Percentiles rank a stretch among this genome's conserved stretches.
These are phyloP conservation scores for Oegoconia quadripuncta DNA, from an alignment of 2,888 invertebrate genomes.

Conservation along the genomic window DNA sequence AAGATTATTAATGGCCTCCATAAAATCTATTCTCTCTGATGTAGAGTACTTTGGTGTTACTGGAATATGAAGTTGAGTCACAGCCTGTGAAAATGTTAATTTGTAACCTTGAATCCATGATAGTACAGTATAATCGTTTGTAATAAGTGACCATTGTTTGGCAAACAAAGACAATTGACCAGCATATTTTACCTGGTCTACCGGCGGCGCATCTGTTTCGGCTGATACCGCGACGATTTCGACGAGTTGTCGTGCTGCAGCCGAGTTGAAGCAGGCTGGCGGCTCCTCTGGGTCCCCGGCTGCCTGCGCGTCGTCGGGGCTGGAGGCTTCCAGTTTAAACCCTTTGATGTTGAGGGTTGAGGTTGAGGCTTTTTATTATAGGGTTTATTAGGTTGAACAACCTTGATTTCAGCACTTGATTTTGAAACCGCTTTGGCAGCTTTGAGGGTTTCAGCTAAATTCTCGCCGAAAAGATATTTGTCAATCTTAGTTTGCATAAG, in stretches of 20 bases:
- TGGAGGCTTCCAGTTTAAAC: background rate
- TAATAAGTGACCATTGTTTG: background rate
- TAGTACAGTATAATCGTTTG: background rate
- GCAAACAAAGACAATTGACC: background rate
- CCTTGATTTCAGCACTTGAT: too few relatives aligned
- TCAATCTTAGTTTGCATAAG: too few relatives aligned
- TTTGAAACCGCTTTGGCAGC: too few relatives aligned
- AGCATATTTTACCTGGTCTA: constrained; percentile 1
- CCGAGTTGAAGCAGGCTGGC: background rate
- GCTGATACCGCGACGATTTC: background rate
- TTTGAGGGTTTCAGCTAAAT: background rate
- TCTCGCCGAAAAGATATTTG: too few relatives aligned
- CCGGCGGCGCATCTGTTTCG: background rate
- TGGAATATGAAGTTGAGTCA: background rate
- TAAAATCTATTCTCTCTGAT: background rate
- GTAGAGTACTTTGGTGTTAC: background rate
- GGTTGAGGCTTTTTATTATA: too few relatives aligned
- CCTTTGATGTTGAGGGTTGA: too few relatives aligned
- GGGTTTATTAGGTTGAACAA: too few relatives aligned
- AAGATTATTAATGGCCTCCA: background rate
- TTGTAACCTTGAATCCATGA: background rate
- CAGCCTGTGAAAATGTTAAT: background rate
- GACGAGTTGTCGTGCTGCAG: background rate
- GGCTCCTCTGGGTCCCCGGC: background rate
- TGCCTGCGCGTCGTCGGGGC: too few relatives aligned